Evolutionary conservation across 2,888 invertebrate genomes (phyloP), one percentile per base, ranked within the genome.

Genomic region (Campoletis raptor): DNA sequence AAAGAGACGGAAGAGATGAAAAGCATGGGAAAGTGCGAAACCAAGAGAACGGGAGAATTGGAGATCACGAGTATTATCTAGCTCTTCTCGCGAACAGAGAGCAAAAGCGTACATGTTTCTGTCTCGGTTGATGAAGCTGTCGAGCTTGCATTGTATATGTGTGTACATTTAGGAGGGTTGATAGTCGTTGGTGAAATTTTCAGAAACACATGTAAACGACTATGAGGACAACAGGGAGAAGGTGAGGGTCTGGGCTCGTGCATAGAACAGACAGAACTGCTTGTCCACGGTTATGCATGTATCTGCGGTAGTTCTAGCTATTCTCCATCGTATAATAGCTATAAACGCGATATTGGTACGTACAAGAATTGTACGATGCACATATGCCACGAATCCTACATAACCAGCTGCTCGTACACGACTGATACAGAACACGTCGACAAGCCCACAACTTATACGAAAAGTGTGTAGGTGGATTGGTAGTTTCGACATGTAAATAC

Each of bases 191-290:
- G 74, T 90, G 88, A 90, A 89, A 90, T 89, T 90, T 89, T 90
- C 88, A 89, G 90, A 90, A 91, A 92, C 91, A 91, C 91, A 89
- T 91, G 92, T 92, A 90, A 92, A 91, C 90, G 90, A 90, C 86
- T 80, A 86, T 64, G 81, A 73, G 37, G 40, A 80, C 61, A 52
- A 78, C 67, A 67, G n/a, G 66, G 64, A 67, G 66, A 21, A 37
- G 12, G 66, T 54, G 54, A 69, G 10, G 66, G 40, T 52, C 52
- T 57, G 70, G n/a, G 61, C 37, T 45, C 57, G 69, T 45, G 45
- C 52, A 76, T 67, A 18, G 70, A 24, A 40, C 52, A 48, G 48
- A 37, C 45, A 66, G 57, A 69, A 69, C 24, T 61, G 70, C 69
- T 81, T 72, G 80, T 24, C 67, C 66, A 79, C 69, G 69, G 61